Evolutionary conservation across 2,797 vertebrate genomes (phyloP).

Genomic region (Mormyrus proboscirostris): DNA sequence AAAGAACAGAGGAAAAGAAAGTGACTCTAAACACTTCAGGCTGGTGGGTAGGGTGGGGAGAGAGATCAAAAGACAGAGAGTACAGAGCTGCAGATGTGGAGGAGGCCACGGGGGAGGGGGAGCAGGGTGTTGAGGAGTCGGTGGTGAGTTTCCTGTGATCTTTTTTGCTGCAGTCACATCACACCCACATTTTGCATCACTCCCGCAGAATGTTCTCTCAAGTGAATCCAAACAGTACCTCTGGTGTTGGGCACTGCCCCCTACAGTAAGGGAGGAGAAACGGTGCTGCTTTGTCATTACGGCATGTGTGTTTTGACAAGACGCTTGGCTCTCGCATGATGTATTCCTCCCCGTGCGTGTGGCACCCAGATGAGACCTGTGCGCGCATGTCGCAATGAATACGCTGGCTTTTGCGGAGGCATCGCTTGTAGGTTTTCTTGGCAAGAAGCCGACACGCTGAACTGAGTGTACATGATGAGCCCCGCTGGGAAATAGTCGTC

Average conservation of each 20-base stretch:
- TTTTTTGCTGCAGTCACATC: not conserved
- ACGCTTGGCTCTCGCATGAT: not conserved
- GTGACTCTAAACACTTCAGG: conserved; percentile 18
- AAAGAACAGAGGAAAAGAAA: conserved; percentile 24
- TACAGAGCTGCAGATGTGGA: conserved; percentile 14
- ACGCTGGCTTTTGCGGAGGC: not conserved
- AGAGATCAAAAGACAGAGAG: conserved; percentile 20
- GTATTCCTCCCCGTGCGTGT: not conserved
- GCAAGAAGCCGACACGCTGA: not conserved
- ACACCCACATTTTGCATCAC: not conserved
- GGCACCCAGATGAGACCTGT: not conserved
- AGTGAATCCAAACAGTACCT: not conserved
- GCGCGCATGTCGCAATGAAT: not conserved
- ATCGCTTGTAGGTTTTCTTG: not conserved
- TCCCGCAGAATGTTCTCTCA: not conserved
- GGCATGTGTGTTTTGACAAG: not conserved
- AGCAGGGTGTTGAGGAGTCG: not conserved
- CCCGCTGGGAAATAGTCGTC: not conserved
- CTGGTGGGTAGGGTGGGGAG: not conserved
- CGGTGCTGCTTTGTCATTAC: not conserved
- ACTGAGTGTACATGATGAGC: not conserved
- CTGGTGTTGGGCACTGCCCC: not conserved
- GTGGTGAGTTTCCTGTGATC: not conserved
- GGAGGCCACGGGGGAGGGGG: not conserved
- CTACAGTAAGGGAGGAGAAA: not conserved